Evolutionary conservation across 2,888 invertebrate genomes (phyloP), one percentile per base, ranked within the genome.

Genomic region (Acleris holmiana): DNA sequence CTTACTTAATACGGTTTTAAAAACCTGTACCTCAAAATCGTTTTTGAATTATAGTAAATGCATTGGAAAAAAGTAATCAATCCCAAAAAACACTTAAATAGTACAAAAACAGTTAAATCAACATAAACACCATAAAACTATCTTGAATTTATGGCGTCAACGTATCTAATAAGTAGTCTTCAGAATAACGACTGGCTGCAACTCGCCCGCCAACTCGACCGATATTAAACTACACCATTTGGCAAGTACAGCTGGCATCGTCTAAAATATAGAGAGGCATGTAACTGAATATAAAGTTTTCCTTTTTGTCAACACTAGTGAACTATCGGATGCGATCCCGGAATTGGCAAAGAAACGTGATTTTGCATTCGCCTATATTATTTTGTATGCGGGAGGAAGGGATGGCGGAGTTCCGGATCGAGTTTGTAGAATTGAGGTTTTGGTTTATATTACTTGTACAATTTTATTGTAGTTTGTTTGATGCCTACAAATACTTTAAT

Each of bases 211-310:
- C 83, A 84, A 80, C 78, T 79, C 75, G 73, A 75, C 77, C 80
- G 77, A 85, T 87, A 87, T 86, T 88, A 87, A 86, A 84, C 81
- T 77, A 84, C 76, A 77, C 85, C 80, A 89, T 89, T 91, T 89
- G 90, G 90, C 91, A 90, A 84, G 77, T 76, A 72, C 70, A 69
- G 69, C 76, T 74, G 76, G 75, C 76, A 75, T 74, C 72, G 74
- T 68, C 75, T 74, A 74, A 80, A 83, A 71, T 73, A 81, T 76
- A 73, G 68, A 70, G 75, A 74, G 72, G 76, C 73, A 73, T 76
- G 75, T 79, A 78, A 78, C 76, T 76, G 74, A 79, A 84, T 80
- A 77, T 75, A 81, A 80, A 79, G 73, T 82, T 79, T 67, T 69
- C 67, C 69, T 77, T 79, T 82, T 78, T 81, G 79, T 79, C 77